Base-by-base conservation (phyloP, 2,888 invertebrate species). In the Lacanobia wlatinum region DNA sequence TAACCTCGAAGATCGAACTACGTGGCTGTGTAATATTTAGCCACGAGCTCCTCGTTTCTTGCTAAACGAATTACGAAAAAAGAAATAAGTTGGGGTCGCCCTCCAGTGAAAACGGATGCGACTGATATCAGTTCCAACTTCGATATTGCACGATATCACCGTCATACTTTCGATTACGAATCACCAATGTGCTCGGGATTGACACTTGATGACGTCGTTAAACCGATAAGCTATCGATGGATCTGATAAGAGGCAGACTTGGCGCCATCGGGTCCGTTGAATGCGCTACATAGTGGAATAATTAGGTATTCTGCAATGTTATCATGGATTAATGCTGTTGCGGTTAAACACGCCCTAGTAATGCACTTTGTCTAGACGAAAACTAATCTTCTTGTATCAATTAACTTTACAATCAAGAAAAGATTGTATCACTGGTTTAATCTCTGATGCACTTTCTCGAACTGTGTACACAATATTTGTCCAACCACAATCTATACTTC, bases 191-290 rank as follows among this genome's bases (percentile, higher is more conserved):
- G 65, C 58, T 40, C 28, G n/a, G 52, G 71, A 88, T 87, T 80
- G 89, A 89, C 85, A 82, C 73, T 65, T 76, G 78, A 55, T 91
- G 91, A 90, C 92, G 93, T 92, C 91, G 92, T 64, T 79, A 79
- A 74, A 89, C 87, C 89, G 92, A 92, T 92, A 91, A 80, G 80
- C 70, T 92, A 91, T 92, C 91, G 77, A 80, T 73, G 52, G 60
- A 84, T 83, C 88, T 90, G 93, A 93, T 94, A 92, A 88, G 73
- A 73, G 48, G 28, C 85, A 90, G 92, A 91, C 91, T 78, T 89
- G 93, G 93, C 93, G 93, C 93, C 92, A 82, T 76, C 23, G 61
- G 40, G 64, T 71, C 58, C 50, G 55, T 50, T 72, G 70, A 80
- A 68, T 68, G 59, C 28, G 63, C 59, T 48, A 62, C 40, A 73